These are phyloP conservation scores for Pollenia labialis DNA, from an alignment of 2,888 invertebrate species.

Conservation along the genomic window DNA sequence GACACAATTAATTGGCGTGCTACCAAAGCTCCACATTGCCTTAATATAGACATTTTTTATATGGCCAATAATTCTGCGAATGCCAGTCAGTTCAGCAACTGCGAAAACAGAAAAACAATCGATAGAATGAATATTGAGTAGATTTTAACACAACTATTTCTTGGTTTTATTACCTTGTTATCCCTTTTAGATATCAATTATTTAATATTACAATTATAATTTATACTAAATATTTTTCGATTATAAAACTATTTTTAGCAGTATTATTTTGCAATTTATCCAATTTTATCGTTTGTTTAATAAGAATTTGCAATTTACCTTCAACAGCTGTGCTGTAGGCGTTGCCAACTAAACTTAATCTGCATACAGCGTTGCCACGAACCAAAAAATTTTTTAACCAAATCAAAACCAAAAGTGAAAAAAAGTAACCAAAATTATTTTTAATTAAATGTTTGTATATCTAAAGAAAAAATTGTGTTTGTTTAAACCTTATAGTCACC, in stretches of 20 bases:
- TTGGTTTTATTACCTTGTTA: neutral
- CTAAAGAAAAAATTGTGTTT: no score
- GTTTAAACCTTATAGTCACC: no score
- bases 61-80: slow-evolving; percentile 8
- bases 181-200: neutral
- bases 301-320: neutral
- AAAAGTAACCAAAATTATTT: no score
- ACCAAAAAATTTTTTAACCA: no score
- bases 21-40: slow-evolving; percentile 76
- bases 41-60: slow-evolving; percentile 75
- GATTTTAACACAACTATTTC: neutral
- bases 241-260: slow-evolving; percentile 31
- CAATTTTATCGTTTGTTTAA: slow-evolving; percentile 5
- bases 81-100: neutral
- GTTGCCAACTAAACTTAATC: neutral
- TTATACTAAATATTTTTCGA: neutral
- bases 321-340: neutral
- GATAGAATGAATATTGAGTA: neutral
- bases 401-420: no score
- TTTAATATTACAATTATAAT: neutral
- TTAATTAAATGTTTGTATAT: no score
- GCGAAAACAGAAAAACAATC: slow-evolving; percentile 9
- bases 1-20: slow-evolving; percentile 64
- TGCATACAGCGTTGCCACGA: no score
- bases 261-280: neutral